phyloP scores from a whole-genome alignment of 1,140 invertebrate species.

The Meteorus sp. region DNA sequence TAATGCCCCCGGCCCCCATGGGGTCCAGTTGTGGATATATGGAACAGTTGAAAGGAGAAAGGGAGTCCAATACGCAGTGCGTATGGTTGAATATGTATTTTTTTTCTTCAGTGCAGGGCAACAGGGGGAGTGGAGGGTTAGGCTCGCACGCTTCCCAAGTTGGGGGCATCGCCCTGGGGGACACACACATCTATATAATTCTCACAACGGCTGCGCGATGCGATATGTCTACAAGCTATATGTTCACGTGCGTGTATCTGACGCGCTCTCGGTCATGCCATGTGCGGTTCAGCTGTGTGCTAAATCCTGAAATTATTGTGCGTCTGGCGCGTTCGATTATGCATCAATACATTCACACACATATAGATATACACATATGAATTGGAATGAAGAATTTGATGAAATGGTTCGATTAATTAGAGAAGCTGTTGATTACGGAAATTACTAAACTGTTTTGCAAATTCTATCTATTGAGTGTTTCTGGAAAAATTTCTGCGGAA shows the following conservation, averaged over 20 bases:
- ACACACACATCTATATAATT: conserved; percentile 24
- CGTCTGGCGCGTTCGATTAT: conserved; percentile 30
- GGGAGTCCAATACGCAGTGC: too few species aligned
- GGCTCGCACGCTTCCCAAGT: conserved; percentile 32
- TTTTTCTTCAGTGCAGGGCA: background rate
- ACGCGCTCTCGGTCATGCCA: conserved; percentile 35
- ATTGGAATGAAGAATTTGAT: too few species aligned
- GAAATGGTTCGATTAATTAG: too few species aligned
- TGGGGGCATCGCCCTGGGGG: conserved; percentile 45
- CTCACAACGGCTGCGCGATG: conserved; percentile 17
- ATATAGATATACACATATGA: background rate
- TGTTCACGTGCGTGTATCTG: conserved; percentile 27
- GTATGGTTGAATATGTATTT: too few species aligned
- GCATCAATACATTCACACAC: conserved; percentile 20
- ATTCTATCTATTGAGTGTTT: too few species aligned
- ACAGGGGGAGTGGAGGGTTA: conserved; percentile 28
- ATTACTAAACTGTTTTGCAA: too few species aligned
- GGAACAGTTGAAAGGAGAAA: background rate
- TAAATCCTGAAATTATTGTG: conserved; percentile 51
- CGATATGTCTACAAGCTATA: conserved; percentile 18
- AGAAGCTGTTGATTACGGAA: too few species aligned
- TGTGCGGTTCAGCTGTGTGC: conserved; percentile 50
- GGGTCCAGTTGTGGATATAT: background rate
- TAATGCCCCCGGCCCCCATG: conserved; percentile 31
- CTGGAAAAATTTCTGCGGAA: too few species aligned